Percentiles rank a stretch among this genome's conserved stretches.
These are phyloP conservation scores for Papilio aristodemus DNA, from an alignment of 1,140 invertebrate genomes.

Conservation along the genomic window DNA sequence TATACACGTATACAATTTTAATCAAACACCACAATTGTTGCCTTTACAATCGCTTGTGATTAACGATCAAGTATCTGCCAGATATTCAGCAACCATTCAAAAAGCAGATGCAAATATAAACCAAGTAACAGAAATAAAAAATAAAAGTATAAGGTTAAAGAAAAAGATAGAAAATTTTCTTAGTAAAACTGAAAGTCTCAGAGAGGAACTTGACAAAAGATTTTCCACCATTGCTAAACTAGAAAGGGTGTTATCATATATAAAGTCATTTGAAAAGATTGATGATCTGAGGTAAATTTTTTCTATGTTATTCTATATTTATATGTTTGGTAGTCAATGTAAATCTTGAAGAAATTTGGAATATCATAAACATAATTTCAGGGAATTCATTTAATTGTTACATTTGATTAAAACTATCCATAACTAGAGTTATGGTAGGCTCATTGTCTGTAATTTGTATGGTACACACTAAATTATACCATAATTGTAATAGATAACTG, in stretches of 20 bases:
- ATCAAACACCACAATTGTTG: slow-evolving; percentile 4
- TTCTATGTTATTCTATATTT: slow-evolving; percentile 19
- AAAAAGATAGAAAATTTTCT: slow-evolving; percentile 64
- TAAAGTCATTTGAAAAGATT: slow-evolving; percentile 73
- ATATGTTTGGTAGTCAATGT: too few species aligned
- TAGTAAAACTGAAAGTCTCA: slow-evolving; percentile 59
- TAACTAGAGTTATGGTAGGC: too few species aligned
- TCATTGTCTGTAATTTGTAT: too few species aligned
- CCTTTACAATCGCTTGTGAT: neutral
- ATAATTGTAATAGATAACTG: too few species aligned
- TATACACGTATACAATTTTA: slow-evolving; percentile 25
- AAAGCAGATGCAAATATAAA: slow-evolving; percentile 68
- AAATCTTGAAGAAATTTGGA: too few species aligned
- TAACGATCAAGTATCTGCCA: slow-evolving; percentile 69
- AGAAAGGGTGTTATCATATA: slow-evolving; percentile 67
- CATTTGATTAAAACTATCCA: too few species aligned
- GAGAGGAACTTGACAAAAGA: slow-evolving; percentile 60
- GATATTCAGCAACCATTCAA: slow-evolving; percentile 64
- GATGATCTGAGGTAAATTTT: slow-evolving; percentile 67
- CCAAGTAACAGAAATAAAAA: slow-evolving; percentile 64
- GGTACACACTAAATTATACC: too few species aligned
- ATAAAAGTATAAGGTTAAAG: slow-evolving; percentile 54
- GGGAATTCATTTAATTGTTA: too few species aligned
- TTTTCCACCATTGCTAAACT: slow-evolving; percentile 67
- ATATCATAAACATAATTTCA: too few species aligned